These are phyloP conservation scores for Osedax frankpressi DNA, from an alignment of 2,888 invertebrate species.

Conservation along the genomic window DNA sequence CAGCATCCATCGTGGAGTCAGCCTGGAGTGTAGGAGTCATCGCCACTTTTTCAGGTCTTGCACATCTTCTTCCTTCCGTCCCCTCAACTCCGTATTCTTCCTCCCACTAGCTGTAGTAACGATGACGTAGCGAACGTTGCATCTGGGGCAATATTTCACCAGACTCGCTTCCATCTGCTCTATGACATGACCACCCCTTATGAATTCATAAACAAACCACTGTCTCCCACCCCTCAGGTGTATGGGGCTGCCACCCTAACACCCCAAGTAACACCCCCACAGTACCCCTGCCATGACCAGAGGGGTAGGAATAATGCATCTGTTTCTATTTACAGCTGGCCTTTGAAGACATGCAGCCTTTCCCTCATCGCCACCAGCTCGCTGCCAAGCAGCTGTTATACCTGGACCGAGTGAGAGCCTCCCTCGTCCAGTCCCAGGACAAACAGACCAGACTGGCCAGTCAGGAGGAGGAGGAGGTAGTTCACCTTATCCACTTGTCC, in stretches of 20 bases:
- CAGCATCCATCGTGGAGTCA: too few relatives aligned
- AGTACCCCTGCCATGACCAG: not conserved
- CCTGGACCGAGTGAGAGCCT: conserved; percentile 41
- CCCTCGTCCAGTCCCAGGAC: not conserved
- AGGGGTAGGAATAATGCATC: conserved; percentile 4
- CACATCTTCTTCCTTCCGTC: too few relatives aligned
- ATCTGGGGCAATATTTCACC: not conserved
- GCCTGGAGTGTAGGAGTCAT: too few relatives aligned
- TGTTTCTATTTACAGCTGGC: conserved; percentile 40
- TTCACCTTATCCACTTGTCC: conserved; percentile 11
- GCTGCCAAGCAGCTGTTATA: conserved; percentile 47
- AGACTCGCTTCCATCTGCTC: not conserved
- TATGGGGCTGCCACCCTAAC: conserved; percentile 1
- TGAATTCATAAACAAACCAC: not conserved
- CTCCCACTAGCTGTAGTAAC: too few relatives aligned
- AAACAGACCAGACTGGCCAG: conserved; percentile 32
- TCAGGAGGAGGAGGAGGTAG: conserved; percentile 37
- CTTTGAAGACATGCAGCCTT: conserved; percentile 48
- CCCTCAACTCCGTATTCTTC: too few relatives aligned
- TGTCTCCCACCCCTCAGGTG: not conserved
- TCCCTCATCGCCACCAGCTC: conserved; percentile 47
- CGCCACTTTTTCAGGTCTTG: too few relatives aligned
- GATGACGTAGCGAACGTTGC: not conserved
- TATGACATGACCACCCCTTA: not conserved
- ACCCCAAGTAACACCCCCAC: conserved; percentile 2